phyloP scores from a whole-genome alignment of 2,113 vertebrate species.

The Herpailurus yagouaroundi region DNA sequence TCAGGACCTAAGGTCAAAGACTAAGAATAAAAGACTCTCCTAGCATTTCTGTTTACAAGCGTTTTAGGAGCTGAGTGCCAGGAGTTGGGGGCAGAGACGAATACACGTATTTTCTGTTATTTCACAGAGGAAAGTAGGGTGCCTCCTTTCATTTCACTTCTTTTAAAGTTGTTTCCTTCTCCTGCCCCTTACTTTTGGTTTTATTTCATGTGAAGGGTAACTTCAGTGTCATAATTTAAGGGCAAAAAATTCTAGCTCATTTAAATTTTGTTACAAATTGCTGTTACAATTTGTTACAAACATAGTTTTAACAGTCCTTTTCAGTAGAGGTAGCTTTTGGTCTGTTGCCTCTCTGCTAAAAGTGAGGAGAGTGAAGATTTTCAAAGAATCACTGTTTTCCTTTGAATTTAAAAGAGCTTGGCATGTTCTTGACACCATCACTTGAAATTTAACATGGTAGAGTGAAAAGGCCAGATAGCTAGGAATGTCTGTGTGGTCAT shows the following conservation, averaged over 20 bases:
- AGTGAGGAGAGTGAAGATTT: background rate
- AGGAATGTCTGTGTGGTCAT: background rate
- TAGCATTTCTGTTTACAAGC: background rate
- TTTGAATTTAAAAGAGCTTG: background rate
- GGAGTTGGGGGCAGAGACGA: background rate
- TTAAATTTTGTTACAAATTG: background rate
- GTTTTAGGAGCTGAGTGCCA: background rate
- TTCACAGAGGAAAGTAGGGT: background rate
- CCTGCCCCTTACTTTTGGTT: background rate
- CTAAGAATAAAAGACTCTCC: background rate
- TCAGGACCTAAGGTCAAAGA: background rate
- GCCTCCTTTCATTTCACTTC: background rate
- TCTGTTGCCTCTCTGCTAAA: background rate
- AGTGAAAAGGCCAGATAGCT: background rate
- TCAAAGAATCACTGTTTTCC: background rate
- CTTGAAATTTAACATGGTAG: background rate
- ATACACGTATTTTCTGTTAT: background rate
- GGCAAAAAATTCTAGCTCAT: background rate
- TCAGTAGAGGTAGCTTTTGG: background rate
- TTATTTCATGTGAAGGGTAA: background rate
- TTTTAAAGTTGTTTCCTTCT: background rate
- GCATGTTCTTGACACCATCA: background rate
- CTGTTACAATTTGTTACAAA: too few relatives aligned
- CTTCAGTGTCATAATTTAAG: background rate
- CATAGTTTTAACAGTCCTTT: background rate